phyloP scores from a whole-genome alignment of 2,797 vertebrate genomes.

The Enteromius radiatus region DNA sequence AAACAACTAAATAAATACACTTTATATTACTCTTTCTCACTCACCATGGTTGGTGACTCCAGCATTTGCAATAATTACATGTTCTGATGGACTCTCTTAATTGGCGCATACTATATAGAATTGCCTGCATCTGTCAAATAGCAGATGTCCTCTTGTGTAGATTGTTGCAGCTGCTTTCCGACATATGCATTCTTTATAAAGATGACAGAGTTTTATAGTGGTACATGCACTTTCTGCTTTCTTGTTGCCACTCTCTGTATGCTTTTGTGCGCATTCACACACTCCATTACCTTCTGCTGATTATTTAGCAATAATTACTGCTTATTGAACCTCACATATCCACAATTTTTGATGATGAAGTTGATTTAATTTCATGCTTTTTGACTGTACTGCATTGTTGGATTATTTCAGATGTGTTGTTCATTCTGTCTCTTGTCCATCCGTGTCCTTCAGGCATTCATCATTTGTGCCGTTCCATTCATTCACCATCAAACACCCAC shows the following conservation, averaged over 20 bases:
- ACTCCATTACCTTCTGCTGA: not conserved
- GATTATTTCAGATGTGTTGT: constrained; percentile 10
- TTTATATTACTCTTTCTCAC: not conserved
- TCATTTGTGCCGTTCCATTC: constrained; percentile 30
- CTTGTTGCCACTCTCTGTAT: not conserved
- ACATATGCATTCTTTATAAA: not conserved
- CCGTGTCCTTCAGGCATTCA: constrained; percentile 44
- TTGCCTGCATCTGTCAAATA: constrained; percentile 25
- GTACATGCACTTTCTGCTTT: not conserved
- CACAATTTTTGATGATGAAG: constrained; percentile 15
- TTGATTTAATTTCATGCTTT: constrained; percentile 10
- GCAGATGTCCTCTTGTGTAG: constrained; percentile 3
- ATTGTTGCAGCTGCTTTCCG: not conserved
- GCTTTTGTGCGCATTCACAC: not conserved
- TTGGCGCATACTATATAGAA: constrained; percentile 6
- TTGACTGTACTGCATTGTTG: constrained; percentile 12
- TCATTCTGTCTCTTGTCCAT: constrained; percentile 18
- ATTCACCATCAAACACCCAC: constrained; percentile 46
- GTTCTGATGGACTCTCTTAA: not conserved
- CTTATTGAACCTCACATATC: constrained; percentile 26
- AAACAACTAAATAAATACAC: not conserved
- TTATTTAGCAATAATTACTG: constrained; percentile 15
- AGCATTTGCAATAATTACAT: not conserved
- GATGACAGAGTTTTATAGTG: not conserved
- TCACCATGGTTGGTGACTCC: not conserved